Percentiles rank a stretch among this genome's conserved stretches.
phyloP scores from a whole-genome alignment of 1,140 invertebrate species.

The Saccostrea glomerata region DNA sequence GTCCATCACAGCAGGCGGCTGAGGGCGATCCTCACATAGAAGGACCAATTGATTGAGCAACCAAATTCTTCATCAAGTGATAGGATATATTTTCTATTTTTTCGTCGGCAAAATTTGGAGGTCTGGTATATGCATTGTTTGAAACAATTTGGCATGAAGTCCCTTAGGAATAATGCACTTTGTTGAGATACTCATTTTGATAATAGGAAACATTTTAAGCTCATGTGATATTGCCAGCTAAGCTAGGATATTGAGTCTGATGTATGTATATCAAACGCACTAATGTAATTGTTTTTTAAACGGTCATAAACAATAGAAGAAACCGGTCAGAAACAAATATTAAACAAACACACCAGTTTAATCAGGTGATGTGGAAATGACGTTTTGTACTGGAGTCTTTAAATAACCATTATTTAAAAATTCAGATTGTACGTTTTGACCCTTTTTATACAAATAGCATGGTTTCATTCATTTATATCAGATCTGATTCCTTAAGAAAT shows the following conservation, averaged over 20 bases:
- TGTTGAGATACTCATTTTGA: neutral
- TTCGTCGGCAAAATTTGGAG: neutral
- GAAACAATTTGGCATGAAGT: neutral
- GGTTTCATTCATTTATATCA: no score
- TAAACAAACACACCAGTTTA: neutral
- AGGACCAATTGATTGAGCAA: neutral
- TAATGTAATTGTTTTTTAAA: constrained; percentile 24
- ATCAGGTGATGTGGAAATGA: neutral
- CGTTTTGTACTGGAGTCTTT: neutral
- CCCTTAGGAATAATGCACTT: neutral
- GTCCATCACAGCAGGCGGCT: neutral
- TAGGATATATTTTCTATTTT: neutral
- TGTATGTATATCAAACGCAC: constrained; percentile 7
- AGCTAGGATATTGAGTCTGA: neutral
- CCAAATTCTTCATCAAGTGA: neutral
- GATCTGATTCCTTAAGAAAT: no score
- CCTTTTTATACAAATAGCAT: neutral
- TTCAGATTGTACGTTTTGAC: neutral
- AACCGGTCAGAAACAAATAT: neutral
- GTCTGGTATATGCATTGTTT: constrained; percentile 21
- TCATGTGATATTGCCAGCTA: neutral
- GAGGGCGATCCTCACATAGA: neutral
- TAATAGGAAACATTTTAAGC: constrained; percentile 12
- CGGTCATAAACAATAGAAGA: neutral
- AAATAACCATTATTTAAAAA: neutral